Evolutionary conservation across 1,140 invertebrate genomes (phyloP), one percentile per base, ranked within the genome.

Genomic region (Drosophila pandora): DNA sequence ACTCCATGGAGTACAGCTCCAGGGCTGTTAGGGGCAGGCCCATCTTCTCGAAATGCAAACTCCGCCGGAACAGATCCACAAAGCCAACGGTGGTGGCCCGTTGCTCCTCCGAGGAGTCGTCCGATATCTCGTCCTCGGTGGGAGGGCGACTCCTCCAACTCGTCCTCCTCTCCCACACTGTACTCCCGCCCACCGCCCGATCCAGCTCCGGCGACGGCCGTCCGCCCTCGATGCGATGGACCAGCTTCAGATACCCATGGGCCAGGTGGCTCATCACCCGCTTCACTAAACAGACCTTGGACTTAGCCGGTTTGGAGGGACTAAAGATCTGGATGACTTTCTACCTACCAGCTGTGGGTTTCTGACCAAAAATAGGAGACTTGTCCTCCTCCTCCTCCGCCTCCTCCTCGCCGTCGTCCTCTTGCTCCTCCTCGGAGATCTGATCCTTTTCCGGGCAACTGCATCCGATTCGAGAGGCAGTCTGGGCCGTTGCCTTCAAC

Each of bases 1-100:
- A 37, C 10, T 43, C 41, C 75, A 77, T 63, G 7, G 64, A 52
- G 9, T 70, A 30, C 0, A 78, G 55, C 12, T 79, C 77, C 2
- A 58, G 25, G 5, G 56, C 21, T 5, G 63, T 69, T 5, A 74
- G 17, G 0, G 75, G 47, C 9, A 78, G 45, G 3, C 63, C 75
- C 62, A 74, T 3, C 0, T 39, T 12, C 1, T 79, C 59, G 48
- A 50, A 70, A 7, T 69, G 43, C 32, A 56, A 9, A 12, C 47
- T 64, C 34, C 60, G 55, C 3, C 70, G 55, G 12, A 32, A 70
- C 0, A 79, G 43, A 8, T 78, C 37, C 5, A 79, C 52, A 37
- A 79, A 78, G 1, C 59, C 34, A 13, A 78, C 41, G 0, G n/a
- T 7, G 0, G 5, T 5, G 17, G 41, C 10, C 2, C 12, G 17